phyloP scores from a whole-genome alignment of 2,888 invertebrate species.

The Malthinus seriepunctatus region DNA sequence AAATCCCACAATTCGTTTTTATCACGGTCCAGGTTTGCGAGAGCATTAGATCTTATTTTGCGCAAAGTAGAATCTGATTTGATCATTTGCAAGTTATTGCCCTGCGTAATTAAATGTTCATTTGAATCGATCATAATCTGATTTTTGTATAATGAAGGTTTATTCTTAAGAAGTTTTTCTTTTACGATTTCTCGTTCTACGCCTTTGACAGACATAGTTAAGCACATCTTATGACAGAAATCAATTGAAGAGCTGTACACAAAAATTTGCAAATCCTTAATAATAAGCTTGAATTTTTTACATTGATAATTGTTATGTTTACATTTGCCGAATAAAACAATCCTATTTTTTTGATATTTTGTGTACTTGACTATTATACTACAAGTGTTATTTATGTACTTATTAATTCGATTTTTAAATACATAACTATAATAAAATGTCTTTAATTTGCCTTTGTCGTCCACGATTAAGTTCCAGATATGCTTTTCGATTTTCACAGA shows the following conservation, averaged over 20 bases:
- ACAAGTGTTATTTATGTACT: neutral
- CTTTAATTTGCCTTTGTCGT: too few species aligned
- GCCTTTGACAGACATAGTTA: too few species aligned
- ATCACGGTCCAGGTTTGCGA: neutral
- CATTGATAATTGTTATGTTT: neutral
- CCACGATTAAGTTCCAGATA: too few species aligned
- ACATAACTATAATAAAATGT: too few species aligned
- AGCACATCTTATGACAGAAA: too few species aligned
- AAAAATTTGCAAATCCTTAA: too few species aligned
- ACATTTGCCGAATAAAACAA: neutral
- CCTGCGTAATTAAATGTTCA: conserved; percentile 7
- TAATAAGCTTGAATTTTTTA: neutral
- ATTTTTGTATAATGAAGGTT: neutral
- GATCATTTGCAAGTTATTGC: conserved; percentile 21
- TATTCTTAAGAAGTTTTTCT: too few species aligned
- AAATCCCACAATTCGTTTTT: neutral
- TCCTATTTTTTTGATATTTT: neutral
- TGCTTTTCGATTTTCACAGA: too few species aligned
- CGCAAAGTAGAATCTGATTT: conserved; percentile 27
- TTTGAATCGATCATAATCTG: neutral
- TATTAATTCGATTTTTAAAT: neutral
- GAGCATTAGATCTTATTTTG: conserved; percentile 28
- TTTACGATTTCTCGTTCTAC: too few species aligned
- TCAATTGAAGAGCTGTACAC: too few species aligned
- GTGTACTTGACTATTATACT: neutral